Conservation (phyloP, 2,113 vertebrate species). For the Tenebrosternarchus preto region DNA sequence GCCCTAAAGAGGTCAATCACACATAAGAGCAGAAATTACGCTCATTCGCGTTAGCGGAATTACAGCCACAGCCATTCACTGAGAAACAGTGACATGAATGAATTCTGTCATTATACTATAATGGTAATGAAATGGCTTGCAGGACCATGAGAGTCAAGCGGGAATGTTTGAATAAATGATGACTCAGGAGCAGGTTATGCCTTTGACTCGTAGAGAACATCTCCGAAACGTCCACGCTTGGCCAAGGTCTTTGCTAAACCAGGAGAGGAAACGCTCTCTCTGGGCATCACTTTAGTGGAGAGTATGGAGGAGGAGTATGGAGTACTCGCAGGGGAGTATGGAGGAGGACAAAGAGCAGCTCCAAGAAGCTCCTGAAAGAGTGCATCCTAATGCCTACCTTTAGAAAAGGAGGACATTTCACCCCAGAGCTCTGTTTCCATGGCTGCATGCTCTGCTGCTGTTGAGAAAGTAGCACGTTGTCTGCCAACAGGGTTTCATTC, state of each 20-base stretch:
- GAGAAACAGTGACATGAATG: neutral
- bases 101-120: slow-evolving; percentile 18
- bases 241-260: slow-evolving; percentile 27
- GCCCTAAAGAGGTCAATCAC: slow-evolving; percentile 16
- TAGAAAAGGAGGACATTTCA: neutral
- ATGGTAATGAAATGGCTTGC: slow-evolving; percentile 26
- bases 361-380: neutral
- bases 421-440: slow-evolving; percentile 15
- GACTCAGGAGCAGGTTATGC: slow-evolving; percentile 22
- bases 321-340: neutral
- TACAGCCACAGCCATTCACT: slow-evolving; percentile 2
- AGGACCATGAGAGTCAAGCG: neutral
- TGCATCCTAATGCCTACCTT: neutral
- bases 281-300: neutral
- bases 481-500: slow-evolving; percentile 10
- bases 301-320: neutral
- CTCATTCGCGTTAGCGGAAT: slow-evolving; percentile 14
- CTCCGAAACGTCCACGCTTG: neutral
- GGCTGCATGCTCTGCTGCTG: slow-evolving; percentile 13
- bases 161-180: slow-evolving; percentile 47
- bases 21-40: neutral
- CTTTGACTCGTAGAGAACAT: neutral
- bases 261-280: neutral
- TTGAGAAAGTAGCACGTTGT: slow-evolving; percentile 6
- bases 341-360: no score